These are phyloP conservation scores for Tetrapedia diversipes DNA, from an alignment of 2,888 invertebrate genomes.

Conservation along the genomic window DNA sequence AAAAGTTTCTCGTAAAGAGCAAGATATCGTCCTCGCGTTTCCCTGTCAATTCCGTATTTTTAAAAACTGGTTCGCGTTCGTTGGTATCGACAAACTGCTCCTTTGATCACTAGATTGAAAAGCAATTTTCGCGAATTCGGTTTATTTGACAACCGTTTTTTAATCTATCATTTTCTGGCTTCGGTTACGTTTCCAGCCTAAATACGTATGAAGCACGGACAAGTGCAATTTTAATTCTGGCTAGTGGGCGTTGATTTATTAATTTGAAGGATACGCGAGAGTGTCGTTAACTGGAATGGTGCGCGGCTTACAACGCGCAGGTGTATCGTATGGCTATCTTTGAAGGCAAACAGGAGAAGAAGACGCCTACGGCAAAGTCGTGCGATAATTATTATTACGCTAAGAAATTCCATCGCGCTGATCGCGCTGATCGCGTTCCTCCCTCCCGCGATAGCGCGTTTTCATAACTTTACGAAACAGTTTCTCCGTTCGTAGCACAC, in stretches of 20 bases:
- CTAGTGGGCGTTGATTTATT: background rate
- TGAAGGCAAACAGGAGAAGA: constrained; percentile 3
- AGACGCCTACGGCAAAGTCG: constrained; percentile 13
- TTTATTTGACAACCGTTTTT: too few species aligned
- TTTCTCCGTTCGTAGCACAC: background rate
- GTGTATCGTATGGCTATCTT: background rate
- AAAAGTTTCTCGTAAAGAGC: constrained; percentile 26
- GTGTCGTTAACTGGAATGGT: background rate
- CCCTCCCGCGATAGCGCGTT: constrained; percentile 1
- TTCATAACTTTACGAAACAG: constrained; percentile 14
- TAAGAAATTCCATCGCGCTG: constrained; percentile 46
- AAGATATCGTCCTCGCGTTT: background rate
- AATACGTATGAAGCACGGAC: too few species aligned
- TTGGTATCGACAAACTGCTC: background rate
- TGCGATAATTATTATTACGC: constrained; percentile 49
- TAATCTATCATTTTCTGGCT: too few species aligned
- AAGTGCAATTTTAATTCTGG: background rate
- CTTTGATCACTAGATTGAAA: constrained; percentile 5
- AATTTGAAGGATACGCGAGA: background rate
- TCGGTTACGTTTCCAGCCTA: too few species aligned
- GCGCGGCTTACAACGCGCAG: background rate
- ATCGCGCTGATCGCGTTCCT: background rate
- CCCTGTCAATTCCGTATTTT: background rate
- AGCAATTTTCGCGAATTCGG: too few species aligned
- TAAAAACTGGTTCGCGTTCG: too few species aligned